Evolutionary conservation across 1,140 invertebrate species (phyloP), one percentile per base, ranked within the genome.

Genomic region (Aphaenogaster rudis): DNA sequence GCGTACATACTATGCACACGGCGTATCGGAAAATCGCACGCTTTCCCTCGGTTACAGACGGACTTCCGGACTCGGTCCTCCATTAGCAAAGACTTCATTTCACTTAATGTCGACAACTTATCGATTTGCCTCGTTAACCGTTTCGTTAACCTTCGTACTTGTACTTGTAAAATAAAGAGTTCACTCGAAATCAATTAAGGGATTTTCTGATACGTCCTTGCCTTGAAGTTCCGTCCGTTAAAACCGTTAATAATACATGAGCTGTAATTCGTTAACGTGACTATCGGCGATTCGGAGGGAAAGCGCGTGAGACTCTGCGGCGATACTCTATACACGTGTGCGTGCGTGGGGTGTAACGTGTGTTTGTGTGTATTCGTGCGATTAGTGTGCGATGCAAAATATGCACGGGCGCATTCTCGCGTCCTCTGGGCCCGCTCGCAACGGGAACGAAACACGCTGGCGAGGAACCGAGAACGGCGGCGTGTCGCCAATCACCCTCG

Each of bases 321-420:
- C 33, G 11, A 15, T 21, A 54, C 33, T 64, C 6, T 8, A 36
- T 77, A 15, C 15, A 13, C 17, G 33, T 39, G 36, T 39, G 64
- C 54, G 39, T 76, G 11, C 57, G 9, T 48, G 33, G 54, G 69
- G 45, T 61, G 52, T 76, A 50, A 21, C 28, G 11, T 52, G 36
- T 39, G 21, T 52, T 17, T 13, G 7, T 8, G 50, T 57, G 13
- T n/a, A 7, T 45, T n/a, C 50, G 57, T 45, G 33, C 5, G 11
- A 36, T 61, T 17, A 28, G 69, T 64, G 54, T 74, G 59, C 28
- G 33, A 69, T 80, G 63, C 63, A 48, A 74, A 84, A 69, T 66
- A 71, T 57, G 57, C 66, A 13, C 13, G n/a, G 50, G 36, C 42
- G 21, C 71, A n/a, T 85, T 45, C n/a, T 9, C 54, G 36, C 45